Conservation (phyloP, 2,888 invertebrate species). For the Drosophila fungiperda region DNA sequence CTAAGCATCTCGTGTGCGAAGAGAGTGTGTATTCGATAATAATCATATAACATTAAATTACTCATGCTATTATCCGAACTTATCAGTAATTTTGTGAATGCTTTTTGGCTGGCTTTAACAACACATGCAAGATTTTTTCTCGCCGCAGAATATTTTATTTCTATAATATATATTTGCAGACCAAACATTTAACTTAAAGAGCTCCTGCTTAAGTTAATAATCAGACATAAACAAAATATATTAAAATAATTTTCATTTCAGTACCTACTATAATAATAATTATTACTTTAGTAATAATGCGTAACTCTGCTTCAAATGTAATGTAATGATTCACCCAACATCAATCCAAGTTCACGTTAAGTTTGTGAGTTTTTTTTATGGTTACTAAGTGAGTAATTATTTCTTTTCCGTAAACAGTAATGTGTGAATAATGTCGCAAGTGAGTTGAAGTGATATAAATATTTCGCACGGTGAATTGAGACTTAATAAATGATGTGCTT, state of each 20-base stretch:
- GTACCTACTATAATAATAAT: too few species aligned
- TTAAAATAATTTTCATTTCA: not conserved
- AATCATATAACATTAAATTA: constrained; percentile 69
- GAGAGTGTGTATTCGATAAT: constrained; percentile 53
- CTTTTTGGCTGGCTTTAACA: constrained; percentile 14
- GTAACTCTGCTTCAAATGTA: not conserved
- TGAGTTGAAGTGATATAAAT: too few species aligned
- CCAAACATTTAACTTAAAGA: not conserved
- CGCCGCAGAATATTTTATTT: not conserved
- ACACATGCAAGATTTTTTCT: not conserved
- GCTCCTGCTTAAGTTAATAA: not conserved
- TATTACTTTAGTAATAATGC: too few species aligned
- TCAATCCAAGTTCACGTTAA: too few species aligned
- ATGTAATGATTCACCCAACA: not conserved
- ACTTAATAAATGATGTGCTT: too few species aligned
- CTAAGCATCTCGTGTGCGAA: constrained; percentile 17
- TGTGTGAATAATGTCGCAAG: too few species aligned
- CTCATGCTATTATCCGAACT: constrained; percentile 60
- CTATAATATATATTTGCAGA: not conserved
- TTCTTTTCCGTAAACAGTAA: too few species aligned
- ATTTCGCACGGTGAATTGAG: too few species aligned
- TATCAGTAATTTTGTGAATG: constrained; percentile 51
- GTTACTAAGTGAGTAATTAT: too few species aligned
- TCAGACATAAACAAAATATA: not conserved
- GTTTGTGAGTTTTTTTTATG: too few species aligned